These are phyloP conservation scores for Mimumesa dahlbomi DNA, from an alignment of 2,888 invertebrate species.

Conservation along the genomic window DNA sequence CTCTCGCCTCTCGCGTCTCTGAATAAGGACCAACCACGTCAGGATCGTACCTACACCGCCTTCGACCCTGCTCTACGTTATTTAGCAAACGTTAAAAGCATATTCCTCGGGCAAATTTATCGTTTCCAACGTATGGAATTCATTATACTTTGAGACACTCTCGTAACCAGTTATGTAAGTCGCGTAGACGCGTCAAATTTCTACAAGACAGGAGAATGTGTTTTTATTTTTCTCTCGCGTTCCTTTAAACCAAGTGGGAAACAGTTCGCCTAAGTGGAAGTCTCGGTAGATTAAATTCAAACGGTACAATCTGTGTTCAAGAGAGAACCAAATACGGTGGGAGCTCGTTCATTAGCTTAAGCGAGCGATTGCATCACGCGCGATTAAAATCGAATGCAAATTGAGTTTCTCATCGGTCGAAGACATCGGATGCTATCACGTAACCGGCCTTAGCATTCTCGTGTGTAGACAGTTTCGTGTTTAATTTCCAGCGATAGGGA, in stretches of 20 bases:
- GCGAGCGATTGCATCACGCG: constrained; percentile 37
- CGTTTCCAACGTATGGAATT: too few relatives aligned
- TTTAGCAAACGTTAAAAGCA: neutral
- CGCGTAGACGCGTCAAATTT: too few relatives aligned
- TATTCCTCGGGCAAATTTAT: neutral
- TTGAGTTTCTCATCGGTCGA: constrained; percentile 30
- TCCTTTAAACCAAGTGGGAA: too few relatives aligned
- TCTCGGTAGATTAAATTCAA: neutral
- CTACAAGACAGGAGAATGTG: too few relatives aligned
- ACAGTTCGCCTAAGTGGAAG: too few relatives aligned
- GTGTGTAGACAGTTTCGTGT: constrained; percentile 11
- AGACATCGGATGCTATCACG: neutral
- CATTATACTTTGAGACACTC: too few relatives aligned
- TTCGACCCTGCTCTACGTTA: constrained; percentile 6
- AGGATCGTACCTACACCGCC: constrained; percentile 55
- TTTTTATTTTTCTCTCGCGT: too few relatives aligned
- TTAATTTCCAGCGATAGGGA: constrained; percentile 4
- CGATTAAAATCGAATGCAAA: constrained; percentile 57
- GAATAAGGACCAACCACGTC: constrained; percentile 61
- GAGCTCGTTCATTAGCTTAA: constrained; percentile 43
- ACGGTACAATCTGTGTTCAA: neutral
- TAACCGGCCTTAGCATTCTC: constrained; percentile 1
- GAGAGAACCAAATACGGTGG: constrained; percentile 8
- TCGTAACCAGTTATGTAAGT: too few relatives aligned
- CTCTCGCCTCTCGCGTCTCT: constrained; percentile 48